A percentile compares a stretch with the other conserved stretches of the same genome.
Evolutionary conservation across 2,888 invertebrate genomes (phyloP).

Genomic region (Brenthis daphne): DNA sequence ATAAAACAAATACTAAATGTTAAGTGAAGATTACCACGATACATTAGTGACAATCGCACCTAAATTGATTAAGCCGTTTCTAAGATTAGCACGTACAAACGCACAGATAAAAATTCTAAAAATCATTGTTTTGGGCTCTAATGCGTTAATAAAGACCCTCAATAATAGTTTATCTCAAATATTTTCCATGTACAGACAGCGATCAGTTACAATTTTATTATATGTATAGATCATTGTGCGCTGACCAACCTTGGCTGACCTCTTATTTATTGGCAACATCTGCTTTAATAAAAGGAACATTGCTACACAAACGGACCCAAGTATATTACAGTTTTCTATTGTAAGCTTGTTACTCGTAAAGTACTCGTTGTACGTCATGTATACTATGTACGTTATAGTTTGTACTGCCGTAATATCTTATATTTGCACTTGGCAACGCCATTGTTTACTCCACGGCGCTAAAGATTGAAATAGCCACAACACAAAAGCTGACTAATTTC

Average conservation of each 20-base stretch:
- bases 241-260: slow-evolving; percentile 33
- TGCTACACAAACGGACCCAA: slow-evolving; percentile 22
- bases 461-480: slow-evolving; percentile 15
- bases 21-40: too few relatives aligned
- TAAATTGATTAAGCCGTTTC: too few relatives aligned
- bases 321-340: slow-evolving; percentile 26
- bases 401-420: slow-evolving; percentile 1
- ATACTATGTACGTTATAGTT: neutral
- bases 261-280: slow-evolving; percentile 28
- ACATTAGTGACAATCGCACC: too few relatives aligned
- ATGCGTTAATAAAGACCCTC: too few relatives aligned
- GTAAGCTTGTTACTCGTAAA: slow-evolving; percentile 23
- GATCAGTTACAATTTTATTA: too few relatives aligned
- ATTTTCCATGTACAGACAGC: too few relatives aligned
- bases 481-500: slow-evolving; percentile 25
- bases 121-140: too few relatives aligned
- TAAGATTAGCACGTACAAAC: too few relatives aligned
- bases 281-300: slow-evolving; percentile 24
- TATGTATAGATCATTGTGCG: neutral
- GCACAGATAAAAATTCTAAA: too few relatives aligned
- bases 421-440: slow-evolving; percentile 20
- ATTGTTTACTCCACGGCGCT: slow-evolving; percentile 12
- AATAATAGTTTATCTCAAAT: too few relatives aligned
- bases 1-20: too few relatives aligned
- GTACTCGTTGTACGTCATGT: neutral